phyloP scores from a whole-genome alignment of 2,113 vertebrate species.

The Poeciliopsis turrubarensis region DNA sequence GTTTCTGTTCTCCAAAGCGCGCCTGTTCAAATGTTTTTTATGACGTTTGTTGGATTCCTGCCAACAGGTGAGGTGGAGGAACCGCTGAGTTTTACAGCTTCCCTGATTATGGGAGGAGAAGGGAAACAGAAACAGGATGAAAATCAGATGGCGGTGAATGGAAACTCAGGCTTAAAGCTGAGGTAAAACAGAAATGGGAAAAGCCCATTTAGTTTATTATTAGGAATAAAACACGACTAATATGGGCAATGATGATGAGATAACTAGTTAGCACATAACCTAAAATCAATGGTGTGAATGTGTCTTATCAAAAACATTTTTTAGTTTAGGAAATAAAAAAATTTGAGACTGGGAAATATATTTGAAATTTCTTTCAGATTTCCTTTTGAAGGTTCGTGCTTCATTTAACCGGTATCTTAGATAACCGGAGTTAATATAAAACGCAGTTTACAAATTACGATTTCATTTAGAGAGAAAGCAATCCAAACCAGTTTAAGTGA shows the following conservation, averaged over 20 bases:
- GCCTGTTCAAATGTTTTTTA: background rate
- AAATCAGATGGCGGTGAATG: background rate
- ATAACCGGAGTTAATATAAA: no score
- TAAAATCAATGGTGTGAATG: background rate
- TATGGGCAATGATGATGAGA: background rate
- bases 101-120: background rate
- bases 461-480: no score
- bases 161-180: background rate
- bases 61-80: background rate
- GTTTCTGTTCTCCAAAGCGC: slow-evolving; percentile 12
- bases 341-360: no score
- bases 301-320: no score
- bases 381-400: no score
- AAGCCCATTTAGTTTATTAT: background rate
- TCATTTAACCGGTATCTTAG: no score
- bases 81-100: background rate
- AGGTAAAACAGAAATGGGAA: slow-evolving; percentile 5
- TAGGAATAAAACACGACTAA: background rate
- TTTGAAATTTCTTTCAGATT: no score
- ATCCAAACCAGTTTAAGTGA: no score
- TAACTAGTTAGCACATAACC: background rate
- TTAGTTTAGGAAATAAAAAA: no score
- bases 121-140: no score
- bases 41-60: background rate
- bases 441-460: no score